Percentiles rank a stretch among this genome's conserved stretches.
These are phyloP conservation scores for Stegophylla sp. DNA, from an alignment of 2,888 invertebrate species.

Conservation along the genomic window DNA sequence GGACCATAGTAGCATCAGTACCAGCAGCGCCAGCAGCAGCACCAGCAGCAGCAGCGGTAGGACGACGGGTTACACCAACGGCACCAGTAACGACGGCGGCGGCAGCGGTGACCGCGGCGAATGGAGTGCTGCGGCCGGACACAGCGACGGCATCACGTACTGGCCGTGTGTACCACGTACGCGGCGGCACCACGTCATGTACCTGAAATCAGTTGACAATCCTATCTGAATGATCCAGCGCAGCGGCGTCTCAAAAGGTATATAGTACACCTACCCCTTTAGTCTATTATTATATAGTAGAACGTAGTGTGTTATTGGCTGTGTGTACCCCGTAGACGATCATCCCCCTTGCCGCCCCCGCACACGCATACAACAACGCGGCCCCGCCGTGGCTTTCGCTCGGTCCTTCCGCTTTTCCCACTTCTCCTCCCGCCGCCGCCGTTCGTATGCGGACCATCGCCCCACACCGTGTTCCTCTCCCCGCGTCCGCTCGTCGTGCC, in stretches of 20 bases:
- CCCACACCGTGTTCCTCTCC: not conserved
- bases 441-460: no score
- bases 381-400: not conserved
- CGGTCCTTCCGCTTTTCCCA: not conserved
- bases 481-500: not conserved
- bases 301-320: no score
- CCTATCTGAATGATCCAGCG: slow-evolving; percentile 56
- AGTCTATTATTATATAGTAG: no score
- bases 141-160: slow-evolving; percentile 35
- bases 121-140: slow-evolving; percentile 45
- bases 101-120: not conserved
- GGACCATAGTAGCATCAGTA: not conserved
- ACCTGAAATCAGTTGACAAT: slow-evolving; percentile 59
- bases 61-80: not conserved
- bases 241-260: slow-evolving; percentile 56
- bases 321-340: not conserved
- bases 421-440: not conserved
- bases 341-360: not conserved
- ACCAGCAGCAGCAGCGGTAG: not conserved
- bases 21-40: not conserved
- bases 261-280: not conserved
- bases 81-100: not conserved
- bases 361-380: not conserved
- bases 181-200: slow-evolving; percentile 56
- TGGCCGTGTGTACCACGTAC: slow-evolving; percentile 51